Percentiles rank a stretch among this genome's conserved stretches.
phyloP scores from a whole-genome alignment of 2,888 invertebrate species.

The Apodemia zela region DNA sequence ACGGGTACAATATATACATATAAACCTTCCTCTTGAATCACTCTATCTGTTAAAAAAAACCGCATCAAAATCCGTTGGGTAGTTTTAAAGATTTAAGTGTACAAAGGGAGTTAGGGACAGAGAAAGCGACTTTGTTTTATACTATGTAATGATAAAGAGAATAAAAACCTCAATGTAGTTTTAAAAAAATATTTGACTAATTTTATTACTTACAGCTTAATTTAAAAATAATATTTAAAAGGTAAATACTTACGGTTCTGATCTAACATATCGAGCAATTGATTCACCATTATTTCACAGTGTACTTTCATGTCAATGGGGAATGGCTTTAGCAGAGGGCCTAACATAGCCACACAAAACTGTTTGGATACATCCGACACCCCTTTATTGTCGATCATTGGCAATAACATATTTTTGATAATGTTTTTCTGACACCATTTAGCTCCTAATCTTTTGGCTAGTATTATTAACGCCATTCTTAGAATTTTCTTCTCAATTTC shows the following conservation, averaged over 20 bases:
- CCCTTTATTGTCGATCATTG: constrained; percentile 52
- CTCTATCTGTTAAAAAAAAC: too few species aligned
- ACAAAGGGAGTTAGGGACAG: too few species aligned
- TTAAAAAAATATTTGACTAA: not conserved
- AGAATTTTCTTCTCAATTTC: constrained; percentile 54
- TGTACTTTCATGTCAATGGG: constrained; percentile 65
- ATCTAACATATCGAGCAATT: constrained; percentile 51
- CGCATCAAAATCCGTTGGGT: too few species aligned
- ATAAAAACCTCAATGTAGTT: too few species aligned
- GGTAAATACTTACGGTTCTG: constrained; percentile 51
- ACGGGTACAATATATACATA: too few species aligned
- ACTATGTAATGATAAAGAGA: too few species aligned
- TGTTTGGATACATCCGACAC: constrained; percentile 41
- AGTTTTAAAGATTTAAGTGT: too few species aligned
- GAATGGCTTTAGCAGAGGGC: constrained; percentile 64
- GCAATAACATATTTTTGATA: constrained; percentile 54
- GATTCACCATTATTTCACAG: constrained; percentile 57
- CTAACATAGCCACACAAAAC: constrained; percentile 59
- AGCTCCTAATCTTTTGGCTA: constrained; percentile 64
- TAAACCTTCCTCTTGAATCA: too few species aligned
- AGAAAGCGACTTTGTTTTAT: too few species aligned
- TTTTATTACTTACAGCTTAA: too few species aligned
- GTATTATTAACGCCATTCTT: constrained; percentile 53
- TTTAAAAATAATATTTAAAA: not conserved
- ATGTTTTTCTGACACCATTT: constrained; percentile 68